A percentile compares a stretch with the other conserved stretches of the same genome.
Conservation (phyloP, 2,113 vertebrate genomes). For the Gavialis gangeticus region DNA sequence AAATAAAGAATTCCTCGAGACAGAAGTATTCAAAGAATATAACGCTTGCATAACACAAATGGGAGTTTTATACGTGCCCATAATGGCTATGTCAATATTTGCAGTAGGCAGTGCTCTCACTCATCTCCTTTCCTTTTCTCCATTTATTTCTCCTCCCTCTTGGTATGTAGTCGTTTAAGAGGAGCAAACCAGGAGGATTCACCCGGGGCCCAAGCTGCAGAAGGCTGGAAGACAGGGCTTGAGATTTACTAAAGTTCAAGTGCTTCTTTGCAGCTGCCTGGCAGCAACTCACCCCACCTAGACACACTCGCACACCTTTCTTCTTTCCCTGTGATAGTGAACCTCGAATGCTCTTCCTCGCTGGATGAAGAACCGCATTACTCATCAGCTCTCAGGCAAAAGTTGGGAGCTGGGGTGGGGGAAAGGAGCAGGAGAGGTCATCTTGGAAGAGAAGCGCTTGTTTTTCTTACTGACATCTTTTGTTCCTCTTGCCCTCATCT, state of each 20-base stretch:
- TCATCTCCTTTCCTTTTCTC: constrained; percentile 48
- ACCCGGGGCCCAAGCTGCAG: background rate
- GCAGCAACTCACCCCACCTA: background rate
- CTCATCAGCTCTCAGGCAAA: background rate
- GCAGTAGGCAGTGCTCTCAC: constrained; percentile 57
- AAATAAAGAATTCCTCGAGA: constrained; percentile 83
- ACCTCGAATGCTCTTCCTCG: background rate
- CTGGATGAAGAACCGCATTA: background rate
- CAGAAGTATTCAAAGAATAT: constrained; percentile 76
- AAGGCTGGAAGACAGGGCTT: background rate
- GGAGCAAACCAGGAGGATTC: background rate
- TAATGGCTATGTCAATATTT: constrained; percentile 79
- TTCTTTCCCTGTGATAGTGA: background rate
- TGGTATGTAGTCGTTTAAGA: background rate
- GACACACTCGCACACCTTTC: no score
- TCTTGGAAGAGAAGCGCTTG: background rate
- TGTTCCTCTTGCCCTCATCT: background rate
- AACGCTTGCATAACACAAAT: constrained; percentile 62
- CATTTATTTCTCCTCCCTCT: background rate
- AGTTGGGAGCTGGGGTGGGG: background rate
- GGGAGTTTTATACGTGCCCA: constrained; percentile 74
- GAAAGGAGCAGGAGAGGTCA: background rate
- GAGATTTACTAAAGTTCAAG: background rate
- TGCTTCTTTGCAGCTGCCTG: background rate
- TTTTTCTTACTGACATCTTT: background rate